phyloP scores from a whole-genome alignment of 2,797 vertebrate species.

The Brachymystax lenok region DNA sequence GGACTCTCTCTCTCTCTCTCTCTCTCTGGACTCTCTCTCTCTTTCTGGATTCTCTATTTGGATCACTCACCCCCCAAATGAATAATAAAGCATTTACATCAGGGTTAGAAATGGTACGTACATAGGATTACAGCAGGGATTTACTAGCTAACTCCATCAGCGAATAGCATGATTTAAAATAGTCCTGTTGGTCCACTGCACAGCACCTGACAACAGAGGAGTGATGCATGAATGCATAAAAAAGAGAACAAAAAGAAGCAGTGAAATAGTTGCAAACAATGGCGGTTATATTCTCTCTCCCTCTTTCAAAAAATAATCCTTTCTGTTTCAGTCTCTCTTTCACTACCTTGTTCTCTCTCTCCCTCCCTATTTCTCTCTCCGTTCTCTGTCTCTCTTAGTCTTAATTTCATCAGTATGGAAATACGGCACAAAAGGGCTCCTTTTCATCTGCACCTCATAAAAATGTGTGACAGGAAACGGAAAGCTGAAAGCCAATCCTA shows the following conservation, averaged over 20 bases:
- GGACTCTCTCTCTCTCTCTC: no score
- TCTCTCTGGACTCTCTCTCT: no score
- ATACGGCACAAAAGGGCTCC: conserved; percentile 43
- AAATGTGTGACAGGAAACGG: conserved; percentile 53
- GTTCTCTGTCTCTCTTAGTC: conserved; percentile 14
- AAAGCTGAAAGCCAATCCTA: conserved; percentile 55
- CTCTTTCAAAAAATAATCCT: not conserved
- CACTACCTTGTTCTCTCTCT: conserved; percentile 3
- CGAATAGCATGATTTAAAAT: no score
- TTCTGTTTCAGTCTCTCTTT: not conserved
- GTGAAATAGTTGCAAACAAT: not conserved
- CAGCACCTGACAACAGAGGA: no score
- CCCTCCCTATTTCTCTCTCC: conserved; percentile 19
- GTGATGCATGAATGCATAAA: not conserved
- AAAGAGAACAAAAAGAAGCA: not conserved
- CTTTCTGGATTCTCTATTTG: not conserved
- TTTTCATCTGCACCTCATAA: conserved; percentile 61
- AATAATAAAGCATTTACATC: not conserved
- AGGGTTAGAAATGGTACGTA: not conserved
- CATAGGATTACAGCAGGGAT: not conserved
- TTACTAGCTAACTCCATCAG: not conserved
- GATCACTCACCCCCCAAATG: not conserved
- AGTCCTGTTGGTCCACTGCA: no score
- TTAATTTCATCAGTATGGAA: conserved; percentile 58
- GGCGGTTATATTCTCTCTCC: conserved; percentile 2